phyloP scores from a whole-genome alignment of 2,888 invertebrate species.

The Alitta virens region DNA sequence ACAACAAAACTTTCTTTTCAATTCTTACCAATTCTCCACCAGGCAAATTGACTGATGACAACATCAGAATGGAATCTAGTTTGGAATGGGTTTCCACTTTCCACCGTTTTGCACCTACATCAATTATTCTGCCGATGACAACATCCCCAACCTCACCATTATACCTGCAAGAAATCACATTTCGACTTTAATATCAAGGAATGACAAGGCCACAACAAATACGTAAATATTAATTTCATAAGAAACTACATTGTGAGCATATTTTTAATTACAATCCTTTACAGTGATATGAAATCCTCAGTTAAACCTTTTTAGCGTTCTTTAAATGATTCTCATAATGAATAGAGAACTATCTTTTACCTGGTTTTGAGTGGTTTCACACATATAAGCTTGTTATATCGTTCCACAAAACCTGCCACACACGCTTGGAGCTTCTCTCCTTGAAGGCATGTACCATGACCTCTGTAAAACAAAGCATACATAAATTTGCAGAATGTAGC shows the following conservation, averaged over 20 bases:
- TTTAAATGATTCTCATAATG: no score
- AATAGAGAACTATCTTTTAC: constrained; percentile 62
- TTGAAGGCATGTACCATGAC: constrained; percentile 92
- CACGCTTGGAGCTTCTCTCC: constrained; percentile 78
- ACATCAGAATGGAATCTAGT: constrained; percentile 76
- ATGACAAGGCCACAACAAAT: no score
- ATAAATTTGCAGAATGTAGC: neutral
- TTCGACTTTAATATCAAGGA: no score
- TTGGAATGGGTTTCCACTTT: constrained; percentile 92
- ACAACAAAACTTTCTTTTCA: no score
- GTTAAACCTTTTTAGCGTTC: no score
- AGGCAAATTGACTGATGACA: constrained; percentile 95
- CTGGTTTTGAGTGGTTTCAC: constrained; percentile 87
- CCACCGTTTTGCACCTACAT: constrained; percentile 93
- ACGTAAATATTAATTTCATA: no score
- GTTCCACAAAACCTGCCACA: constrained; percentile 89
- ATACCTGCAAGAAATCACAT: no score
- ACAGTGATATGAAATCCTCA: no score
- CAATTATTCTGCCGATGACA: constrained; percentile 88
- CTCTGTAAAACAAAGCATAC: constrained; percentile 69
- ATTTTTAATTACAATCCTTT: no score
- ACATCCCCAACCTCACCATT: constrained; percentile 90
- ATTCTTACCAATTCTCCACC: constrained; percentile 78
- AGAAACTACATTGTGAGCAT: no score
- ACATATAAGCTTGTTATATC: constrained; percentile 91